phyloP scores from a whole-genome alignment of 1,140 invertebrate species.

The Ylistrum balloti region DNA sequence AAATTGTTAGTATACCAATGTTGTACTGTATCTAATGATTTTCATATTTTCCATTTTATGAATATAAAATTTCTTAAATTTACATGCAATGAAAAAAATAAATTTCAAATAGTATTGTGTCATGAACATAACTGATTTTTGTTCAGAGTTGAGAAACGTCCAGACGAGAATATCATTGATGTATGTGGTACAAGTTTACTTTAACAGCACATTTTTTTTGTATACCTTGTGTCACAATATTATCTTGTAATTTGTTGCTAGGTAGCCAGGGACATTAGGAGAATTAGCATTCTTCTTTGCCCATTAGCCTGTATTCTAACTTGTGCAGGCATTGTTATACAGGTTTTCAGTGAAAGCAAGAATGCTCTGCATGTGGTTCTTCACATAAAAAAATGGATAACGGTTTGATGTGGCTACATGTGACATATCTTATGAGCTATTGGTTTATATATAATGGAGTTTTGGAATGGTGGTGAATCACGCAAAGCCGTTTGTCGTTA shows the following conservation, averaged over 20 bases:
- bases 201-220: no score
- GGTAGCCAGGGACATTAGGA: background rate
- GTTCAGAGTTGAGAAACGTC: no score
- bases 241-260: background rate
- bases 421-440: slow-evolving; percentile 22
- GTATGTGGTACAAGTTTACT: no score
- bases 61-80: no score
- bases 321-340: background rate
- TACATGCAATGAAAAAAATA: no score
- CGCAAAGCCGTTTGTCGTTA: slow-evolving; percentile 16
- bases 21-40: no score
- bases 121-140: no score
- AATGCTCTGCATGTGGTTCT: background rate
- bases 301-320: background rate
- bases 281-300: background rate
- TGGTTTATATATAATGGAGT: background rate
- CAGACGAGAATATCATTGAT: no score
- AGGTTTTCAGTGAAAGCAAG: background rate
- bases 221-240: background rate
- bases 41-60: no score
- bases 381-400: background rate
- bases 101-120: no score
- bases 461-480: slow-evolving; percentile 10
- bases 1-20: no score
- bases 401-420: background rate